Evolutionary conservation across 2,888 invertebrate genomes (phyloP).

Genomic region (Chymomyza procnemis): DNA sequence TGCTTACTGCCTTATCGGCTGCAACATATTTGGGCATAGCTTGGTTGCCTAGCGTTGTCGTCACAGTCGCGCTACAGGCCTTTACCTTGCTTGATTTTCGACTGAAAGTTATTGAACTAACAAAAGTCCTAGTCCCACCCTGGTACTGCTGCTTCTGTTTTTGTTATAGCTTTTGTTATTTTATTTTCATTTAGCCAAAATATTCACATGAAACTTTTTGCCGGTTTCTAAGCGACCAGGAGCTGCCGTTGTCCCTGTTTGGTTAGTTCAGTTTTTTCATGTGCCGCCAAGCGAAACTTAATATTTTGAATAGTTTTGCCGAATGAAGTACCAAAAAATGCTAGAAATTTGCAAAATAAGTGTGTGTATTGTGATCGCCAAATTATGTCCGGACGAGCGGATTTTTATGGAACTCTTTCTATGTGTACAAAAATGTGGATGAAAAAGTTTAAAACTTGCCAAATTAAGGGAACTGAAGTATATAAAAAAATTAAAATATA

Average conservation of each 20-base stretch:
- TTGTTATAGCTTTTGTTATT: neutral
- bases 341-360: constrained; percentile 50
- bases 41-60: constrained; percentile 27
- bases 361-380: constrained; percentile 46
- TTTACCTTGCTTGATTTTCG: constrained; percentile 41
- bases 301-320: constrained; percentile 64
- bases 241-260: neutral
- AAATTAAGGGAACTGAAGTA: no score
- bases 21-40: neutral
- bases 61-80: neutral
- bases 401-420: neutral
- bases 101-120: constrained; percentile 61
- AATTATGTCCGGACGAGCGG: constrained; percentile 58
- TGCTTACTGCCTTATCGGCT: constrained; percentile 5
- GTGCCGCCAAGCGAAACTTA: constrained; percentile 43
- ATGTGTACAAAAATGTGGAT: neutral
- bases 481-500: neutral
- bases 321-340: constrained; percentile 60
- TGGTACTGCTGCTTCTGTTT: constrained; percentile 3
- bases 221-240: constrained; percentile 27
- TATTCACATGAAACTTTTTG: constrained; percentile 38
- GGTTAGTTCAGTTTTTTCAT: constrained; percentile 13
- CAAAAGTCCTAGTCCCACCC: constrained; percentile 30
- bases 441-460: neutral
- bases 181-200: constrained; percentile 10